Percentiles rank a stretch among this genome's conserved stretches.
Evolutionary conservation across 2,113 vertebrate species (phyloP).

Genomic region (Hippocampus comes): DNA sequence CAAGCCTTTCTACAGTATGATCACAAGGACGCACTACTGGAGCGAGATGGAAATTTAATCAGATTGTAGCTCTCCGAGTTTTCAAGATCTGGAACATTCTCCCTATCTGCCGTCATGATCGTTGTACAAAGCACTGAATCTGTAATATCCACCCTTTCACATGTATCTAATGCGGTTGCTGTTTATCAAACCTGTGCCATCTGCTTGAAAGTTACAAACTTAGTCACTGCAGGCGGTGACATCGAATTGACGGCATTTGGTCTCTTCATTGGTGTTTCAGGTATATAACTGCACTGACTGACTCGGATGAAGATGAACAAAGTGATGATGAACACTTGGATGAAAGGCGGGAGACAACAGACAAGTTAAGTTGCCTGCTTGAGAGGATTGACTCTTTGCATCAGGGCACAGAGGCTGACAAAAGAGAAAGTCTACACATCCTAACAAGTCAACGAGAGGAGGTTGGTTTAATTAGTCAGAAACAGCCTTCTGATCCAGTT

Average conservation of each 20-base stretch:
- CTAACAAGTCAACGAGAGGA: slow-evolving; percentile 79
- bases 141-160: no score
- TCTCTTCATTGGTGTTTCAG: slow-evolving; percentile 66
- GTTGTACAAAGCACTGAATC: no score
- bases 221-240: slow-evolving; percentile 11
- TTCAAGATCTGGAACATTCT: no score
- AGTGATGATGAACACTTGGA: slow-evolving; percentile 60
- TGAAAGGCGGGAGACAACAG: slow-evolving; percentile 38
- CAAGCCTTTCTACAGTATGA: no score
- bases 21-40: no score
- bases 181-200: no score
- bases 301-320: slow-evolving; percentile 82
- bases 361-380: slow-evolving; percentile 73
- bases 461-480: slow-evolving; percentile 62
- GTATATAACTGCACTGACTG: slow-evolving; percentile 91
- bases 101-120: no score
- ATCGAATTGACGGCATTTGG: background rate
- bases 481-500: background rate
- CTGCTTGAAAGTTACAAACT: background rate
- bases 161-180: no score
- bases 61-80: no score
- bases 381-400: slow-evolving; percentile 78
- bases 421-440: slow-evolving; percentile 75
- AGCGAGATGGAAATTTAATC: no score
- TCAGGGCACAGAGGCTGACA: slow-evolving; percentile 73